These are phyloP conservation scores for Thyatira batis DNA, from an alignment of 2,888 invertebrate genomes.

Conservation along the genomic window DNA sequence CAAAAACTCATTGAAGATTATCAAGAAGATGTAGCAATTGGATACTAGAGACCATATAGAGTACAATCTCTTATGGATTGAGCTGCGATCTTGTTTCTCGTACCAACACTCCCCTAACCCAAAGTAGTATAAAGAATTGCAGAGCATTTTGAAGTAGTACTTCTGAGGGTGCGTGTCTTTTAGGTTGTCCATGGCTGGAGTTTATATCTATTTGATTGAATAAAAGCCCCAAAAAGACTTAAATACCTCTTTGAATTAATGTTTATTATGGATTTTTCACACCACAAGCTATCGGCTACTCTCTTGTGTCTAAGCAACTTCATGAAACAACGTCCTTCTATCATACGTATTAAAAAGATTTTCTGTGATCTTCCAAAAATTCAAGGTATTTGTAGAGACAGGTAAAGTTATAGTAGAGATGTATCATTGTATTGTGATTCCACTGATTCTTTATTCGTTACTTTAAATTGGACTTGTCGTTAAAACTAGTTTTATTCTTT, in stretches of 20 bases:
- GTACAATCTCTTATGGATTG: slow-evolving; percentile 29
- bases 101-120: slow-evolving; percentile 56
- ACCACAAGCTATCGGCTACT: neutral
- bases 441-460: no score
- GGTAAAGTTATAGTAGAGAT: no score
- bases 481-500: no score
- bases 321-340: no score
- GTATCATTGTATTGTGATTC: no score
- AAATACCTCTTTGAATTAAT: neutral
- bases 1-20: slow-evolving; percentile 39
- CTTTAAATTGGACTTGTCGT: no score
- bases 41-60: slow-evolving; percentile 37
- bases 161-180: slow-evolving; percentile 42
- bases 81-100: slow-evolving; percentile 27
- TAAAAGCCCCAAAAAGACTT: neutral
- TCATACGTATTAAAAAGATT: no score
- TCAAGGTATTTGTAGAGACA: no score
- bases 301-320: neutral
- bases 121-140: slow-evolving; percentile 38
- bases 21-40: slow-evolving; percentile 36
- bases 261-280: neutral
- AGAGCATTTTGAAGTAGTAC: slow-evolving; percentile 42
- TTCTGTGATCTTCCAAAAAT: no score
- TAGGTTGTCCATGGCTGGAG: slow-evolving; percentile 2
- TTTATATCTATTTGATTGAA: neutral